Evolutionary conservation across 2,113 vertebrate genomes (phyloP).

Genomic region (Xenus cinereus): DNA sequence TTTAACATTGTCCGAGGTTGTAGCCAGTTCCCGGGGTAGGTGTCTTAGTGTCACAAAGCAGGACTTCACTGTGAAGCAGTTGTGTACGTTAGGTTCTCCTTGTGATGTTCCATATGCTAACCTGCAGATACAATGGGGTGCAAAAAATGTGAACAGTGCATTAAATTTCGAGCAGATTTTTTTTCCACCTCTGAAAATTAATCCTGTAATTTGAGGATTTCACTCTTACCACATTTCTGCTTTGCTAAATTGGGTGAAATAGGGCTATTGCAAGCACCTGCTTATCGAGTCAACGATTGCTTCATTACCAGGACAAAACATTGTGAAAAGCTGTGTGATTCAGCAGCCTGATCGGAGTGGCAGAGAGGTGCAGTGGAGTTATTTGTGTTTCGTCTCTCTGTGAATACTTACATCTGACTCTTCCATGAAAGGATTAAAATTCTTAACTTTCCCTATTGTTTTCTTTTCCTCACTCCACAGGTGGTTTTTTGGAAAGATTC

Average conservation of each 20-base stretch:
- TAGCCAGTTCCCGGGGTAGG: not conserved
- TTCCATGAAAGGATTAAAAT: not conserved
- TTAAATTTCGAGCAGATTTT: not conserved
- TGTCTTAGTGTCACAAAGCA: not conserved
- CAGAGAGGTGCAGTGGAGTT: not conserved
- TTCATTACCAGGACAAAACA: not conserved
- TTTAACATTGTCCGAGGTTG: not conserved
- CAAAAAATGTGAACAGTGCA: not conserved
- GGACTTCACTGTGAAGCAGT: not conserved
- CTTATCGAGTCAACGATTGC: not conserved
- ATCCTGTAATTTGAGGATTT: not conserved
- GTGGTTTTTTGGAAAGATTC: constrained; percentile 99
- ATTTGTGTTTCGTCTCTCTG: not conserved
- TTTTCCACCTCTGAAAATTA: not conserved
- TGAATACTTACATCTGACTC: not conserved
- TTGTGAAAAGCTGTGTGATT: not conserved
- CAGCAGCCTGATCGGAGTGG: not conserved
- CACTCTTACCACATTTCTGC: not conserved
- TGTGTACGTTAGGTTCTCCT: not conserved
- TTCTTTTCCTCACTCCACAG: constrained; percentile 70
- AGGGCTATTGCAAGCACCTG: not conserved
- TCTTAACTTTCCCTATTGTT: not conserved
- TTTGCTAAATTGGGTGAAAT: not conserved
- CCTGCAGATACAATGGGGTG: not conserved
- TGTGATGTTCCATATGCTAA: not conserved